A percentile compares a stretch with the other conserved stretches of the same genome.
These are phyloP conservation scores for Molanna angustata DNA, from an alignment of 2,888 invertebrate species.

Conservation along the genomic window DNA sequence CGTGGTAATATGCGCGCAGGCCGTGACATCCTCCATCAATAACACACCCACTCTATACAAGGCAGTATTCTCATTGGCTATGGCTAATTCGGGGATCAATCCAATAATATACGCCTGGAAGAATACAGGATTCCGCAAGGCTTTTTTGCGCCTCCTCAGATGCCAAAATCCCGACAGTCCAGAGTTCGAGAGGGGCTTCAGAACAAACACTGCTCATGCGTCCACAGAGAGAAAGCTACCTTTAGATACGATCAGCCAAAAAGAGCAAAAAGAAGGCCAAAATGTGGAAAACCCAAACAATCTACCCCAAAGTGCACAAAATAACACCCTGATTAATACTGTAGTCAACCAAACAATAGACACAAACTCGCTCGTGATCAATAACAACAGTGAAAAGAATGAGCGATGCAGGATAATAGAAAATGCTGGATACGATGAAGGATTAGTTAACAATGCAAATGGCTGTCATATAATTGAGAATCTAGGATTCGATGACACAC, in stretches of 20 bases:
- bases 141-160: constrained; percentile 65
- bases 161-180: constrained; percentile 63
- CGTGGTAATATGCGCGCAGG: constrained; percentile 62
- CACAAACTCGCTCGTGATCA: constrained; percentile 11
- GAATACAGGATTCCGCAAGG: constrained; percentile 71
- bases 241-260: constrained; percentile 43
- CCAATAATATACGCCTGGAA: constrained; percentile 86
- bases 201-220: constrained; percentile 51
- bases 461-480: constrained; percentile 54
- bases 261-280: not conserved
- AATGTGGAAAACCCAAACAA: constrained; percentile 12
- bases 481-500: constrained; percentile 47
- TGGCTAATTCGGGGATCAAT: constrained; percentile 78
- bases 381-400: constrained; percentile 36
- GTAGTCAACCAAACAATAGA: not conserved
- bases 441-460: constrained; percentile 42
- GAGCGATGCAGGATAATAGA: constrained; percentile 50
- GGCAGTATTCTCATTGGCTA: constrained; percentile 67
- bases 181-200: constrained; percentile 47
- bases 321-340: constrained; percentile 7
- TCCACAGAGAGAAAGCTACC: constrained; percentile 53
- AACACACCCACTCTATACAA: constrained; percentile 58
- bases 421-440: constrained; percentile 45
- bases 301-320: constrained; percentile 2
- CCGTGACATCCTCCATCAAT: constrained; percentile 51